Conservation (phyloP, 1,140 invertebrate genomes). For the Psix sp. region DNA sequence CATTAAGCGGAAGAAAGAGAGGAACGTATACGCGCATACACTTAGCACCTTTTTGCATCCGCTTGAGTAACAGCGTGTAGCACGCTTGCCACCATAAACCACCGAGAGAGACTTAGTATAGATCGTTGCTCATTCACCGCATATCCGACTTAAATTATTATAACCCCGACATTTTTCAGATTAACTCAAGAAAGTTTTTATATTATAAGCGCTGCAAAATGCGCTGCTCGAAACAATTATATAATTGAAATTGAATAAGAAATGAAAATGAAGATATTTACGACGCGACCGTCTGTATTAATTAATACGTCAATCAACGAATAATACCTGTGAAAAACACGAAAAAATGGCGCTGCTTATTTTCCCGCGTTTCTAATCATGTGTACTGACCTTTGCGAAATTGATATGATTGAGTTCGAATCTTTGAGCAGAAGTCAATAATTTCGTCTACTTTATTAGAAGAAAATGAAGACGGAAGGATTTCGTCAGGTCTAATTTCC, state of each 20-base stretch:
- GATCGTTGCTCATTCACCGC: conserved; percentile 56
- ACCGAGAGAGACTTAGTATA: conserved; percentile 21
- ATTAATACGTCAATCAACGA: conserved; percentile 14
- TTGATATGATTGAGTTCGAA: not conserved
- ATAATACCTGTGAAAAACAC: conserved; percentile 7
- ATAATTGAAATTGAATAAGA: conserved; percentile 20
- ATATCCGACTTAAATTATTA: conserved; percentile 51
- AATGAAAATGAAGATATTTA: conserved; percentile 30
- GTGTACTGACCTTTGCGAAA: not conserved
- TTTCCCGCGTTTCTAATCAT: not conserved
- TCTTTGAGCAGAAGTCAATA: not conserved
- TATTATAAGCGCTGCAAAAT: not conserved
- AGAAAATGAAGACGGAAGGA: not conserved
- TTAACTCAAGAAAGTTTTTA: conserved; percentile 41
- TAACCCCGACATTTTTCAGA: conserved; percentile 15
- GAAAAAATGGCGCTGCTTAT: not conserved
- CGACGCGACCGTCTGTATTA: conserved; percentile 1
- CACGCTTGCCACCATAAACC: conserved; percentile 32
- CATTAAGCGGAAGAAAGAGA: conserved; percentile 50
- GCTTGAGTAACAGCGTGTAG: conserved; percentile 65
- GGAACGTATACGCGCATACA: conserved; percentile 65
- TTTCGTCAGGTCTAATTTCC: too few species aligned
- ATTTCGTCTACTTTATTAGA: not conserved
- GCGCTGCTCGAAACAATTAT: conserved; percentile 31
- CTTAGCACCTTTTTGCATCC: conserved; percentile 74